Evolutionary conservation across 2,797 vertebrate species (phyloP), one percentile per base, ranked within the genome.

Genomic region (Streptopelia turtur): DNA sequence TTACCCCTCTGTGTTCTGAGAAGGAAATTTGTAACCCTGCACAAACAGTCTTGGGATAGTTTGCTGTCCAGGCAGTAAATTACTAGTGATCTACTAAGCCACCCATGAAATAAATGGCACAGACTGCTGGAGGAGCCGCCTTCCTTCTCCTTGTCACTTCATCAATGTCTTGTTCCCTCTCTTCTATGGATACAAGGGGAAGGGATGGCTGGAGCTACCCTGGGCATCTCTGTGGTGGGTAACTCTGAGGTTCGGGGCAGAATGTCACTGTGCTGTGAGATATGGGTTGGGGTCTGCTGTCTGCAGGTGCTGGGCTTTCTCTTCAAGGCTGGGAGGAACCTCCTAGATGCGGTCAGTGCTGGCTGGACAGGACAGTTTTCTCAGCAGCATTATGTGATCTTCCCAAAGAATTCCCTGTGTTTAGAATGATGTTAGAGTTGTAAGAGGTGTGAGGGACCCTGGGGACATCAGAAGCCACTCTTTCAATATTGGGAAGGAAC

Each of bases 261-360:
- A 45, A 33, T 4, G 1, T 25, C 50, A 11, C 21, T 45, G 35
- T 2, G 1, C n/a, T 52, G 7, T 0, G 0, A 30, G 61, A 13
- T 33, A 43, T 0, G 10, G 13, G n/a, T 28, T 16, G 56, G 24
- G 35, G 24, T 76, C 18, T 39, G 13, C 45, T 33, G 14, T 20
- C 33, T 45, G 41, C 35, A 28, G 41, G 41, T 27, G 28, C n/a
- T 33, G 84, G 35, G 10, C 16, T 55, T 22, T 28, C 11, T 83
- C 43, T 70, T n/a, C 1, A 0, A 55, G 41, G 31, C 39, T 56
- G n/a, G 53, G 53, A 55, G 39, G 41, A 60, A 70, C 31, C 27
- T 55, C 27, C 25, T 49, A 39, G 33, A 4, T 11, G 14, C 27
- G 49, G 68, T 23, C 43, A 63, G 50, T 41, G n/a, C 56, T 35